Base-by-base conservation (phyloP, 2,797 vertebrate genomes). In the Enteromius anoplus region DNA sequence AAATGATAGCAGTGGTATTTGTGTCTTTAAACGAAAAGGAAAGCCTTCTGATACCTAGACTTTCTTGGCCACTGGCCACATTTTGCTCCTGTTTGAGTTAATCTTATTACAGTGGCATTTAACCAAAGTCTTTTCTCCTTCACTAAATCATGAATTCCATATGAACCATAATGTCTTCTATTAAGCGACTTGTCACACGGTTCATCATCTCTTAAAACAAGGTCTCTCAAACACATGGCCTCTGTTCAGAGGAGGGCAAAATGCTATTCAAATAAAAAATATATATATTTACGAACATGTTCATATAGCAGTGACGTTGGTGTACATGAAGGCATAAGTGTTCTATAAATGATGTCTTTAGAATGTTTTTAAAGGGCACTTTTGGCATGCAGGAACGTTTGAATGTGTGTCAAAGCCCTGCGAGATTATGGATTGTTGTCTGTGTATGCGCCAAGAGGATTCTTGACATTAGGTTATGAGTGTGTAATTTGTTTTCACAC, bases 381-480 rank as follows among this genome's bases (percentile, higher is more conserved):
- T 82, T 37, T 65, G 58, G 49, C 58, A 53, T 45, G 29, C 15
- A 32, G 32, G 11, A 34, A 77, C 29, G 10, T 66, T 64, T 65
- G 8, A 15, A 26, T 62, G 40, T 83, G 53, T 75, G 58, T 75
- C 58, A 34, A 14, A 40, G 32, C 79, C 23, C 1, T 78, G 87
- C 89, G 92, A 92, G 93, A 89, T 92, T 90, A 55, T 85, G 88
- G 92, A 92, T 94, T 92, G 88, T 85, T 93, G 91, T 92, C 92
- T 91, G 90, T 90, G 89, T 93, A 37, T 88, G 89, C 91, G 93
- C 91, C 90, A 91, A 92, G 92, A 90, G 92, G 92, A 92, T 92
- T 93, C 93, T 92, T 92, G 91, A 93, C 93, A 93, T 93, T 91
- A 93, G 91, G 92, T 92, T 93, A 93, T 94, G 92, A 93, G n/a